These are phyloP conservation scores for Hesperophylax magnus DNA, from an alignment of 1,140 invertebrate genomes.

Conservation along the genomic window DNA sequence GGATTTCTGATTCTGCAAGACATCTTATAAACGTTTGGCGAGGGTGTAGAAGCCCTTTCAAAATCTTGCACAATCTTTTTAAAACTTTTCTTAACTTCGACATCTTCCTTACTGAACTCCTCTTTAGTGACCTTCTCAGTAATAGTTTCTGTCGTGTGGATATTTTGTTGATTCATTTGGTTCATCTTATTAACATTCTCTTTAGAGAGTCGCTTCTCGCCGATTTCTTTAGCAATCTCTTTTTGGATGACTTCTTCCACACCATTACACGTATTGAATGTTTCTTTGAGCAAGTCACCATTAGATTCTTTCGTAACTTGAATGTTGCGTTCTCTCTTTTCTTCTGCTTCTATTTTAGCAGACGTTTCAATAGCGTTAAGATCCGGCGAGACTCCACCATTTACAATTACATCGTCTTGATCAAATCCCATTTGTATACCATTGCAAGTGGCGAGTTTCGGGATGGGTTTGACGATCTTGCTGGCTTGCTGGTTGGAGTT, in stretches of 20 bases:
- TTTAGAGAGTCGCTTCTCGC: neutral
- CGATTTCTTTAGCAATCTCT: too few relatives aligned
- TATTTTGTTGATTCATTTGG: neutral
- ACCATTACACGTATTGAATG: too few relatives aligned
- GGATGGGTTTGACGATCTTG: neutral
- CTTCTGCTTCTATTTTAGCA: conserved; percentile 52
- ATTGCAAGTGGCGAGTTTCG: conserved; percentile 11
- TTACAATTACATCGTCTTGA: conserved; percentile 10
- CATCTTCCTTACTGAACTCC: conserved; percentile 56
- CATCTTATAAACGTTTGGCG: conserved; percentile 36
- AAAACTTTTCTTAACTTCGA: conserved; percentile 23
- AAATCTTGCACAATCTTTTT: conserved; percentile 39
- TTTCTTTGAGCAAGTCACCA: neutral
- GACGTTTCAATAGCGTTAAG: conserved; percentile 61
- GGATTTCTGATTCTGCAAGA: conserved; percentile 19
- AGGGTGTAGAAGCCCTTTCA: conserved; percentile 30
- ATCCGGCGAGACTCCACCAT: conserved; percentile 55
- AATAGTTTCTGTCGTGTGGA: neutral
- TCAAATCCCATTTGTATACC: neutral
- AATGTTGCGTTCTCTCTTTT: conserved; percentile 37
- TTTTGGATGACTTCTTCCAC: too few relatives aligned
- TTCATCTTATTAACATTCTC: neutral
- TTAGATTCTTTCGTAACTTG: neutral
- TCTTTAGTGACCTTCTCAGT: conserved; percentile 55
- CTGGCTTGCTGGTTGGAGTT: neutral